Conservation (phyloP, 2,797 vertebrate species). For the Galago senegalensis region DNA sequence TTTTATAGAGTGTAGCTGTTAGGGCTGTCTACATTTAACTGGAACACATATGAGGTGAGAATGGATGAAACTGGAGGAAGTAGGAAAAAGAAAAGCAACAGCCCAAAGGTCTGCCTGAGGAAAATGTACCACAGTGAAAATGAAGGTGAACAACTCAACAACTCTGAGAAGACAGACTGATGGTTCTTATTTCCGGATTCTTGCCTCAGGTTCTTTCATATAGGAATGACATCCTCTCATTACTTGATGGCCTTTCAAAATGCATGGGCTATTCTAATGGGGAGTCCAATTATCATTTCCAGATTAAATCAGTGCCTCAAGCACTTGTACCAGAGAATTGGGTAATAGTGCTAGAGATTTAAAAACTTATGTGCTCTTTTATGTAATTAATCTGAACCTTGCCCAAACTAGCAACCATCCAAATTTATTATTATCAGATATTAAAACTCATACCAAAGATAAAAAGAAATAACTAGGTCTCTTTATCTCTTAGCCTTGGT, state of each 20-base stretch:
- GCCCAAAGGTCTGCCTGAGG: background rate
- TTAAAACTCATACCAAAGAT: conserved; percentile 31
- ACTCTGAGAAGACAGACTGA: background rate
- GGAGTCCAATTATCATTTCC: conserved; percentile 47
- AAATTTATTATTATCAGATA: conserved; percentile 54
- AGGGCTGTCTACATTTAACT: conserved; percentile 74
- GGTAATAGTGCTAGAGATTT: conserved; percentile 23
- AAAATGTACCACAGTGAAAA: background rate
- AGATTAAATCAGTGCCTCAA: conserved; percentile 67
- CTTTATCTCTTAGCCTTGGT: background rate
- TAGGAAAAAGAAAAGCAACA: background rate
- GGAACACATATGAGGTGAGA: conserved; percentile 74
- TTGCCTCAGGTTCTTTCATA: background rate
- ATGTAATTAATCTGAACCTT: conserved; percentile 65
- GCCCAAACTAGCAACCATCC: conserved; percentile 32
- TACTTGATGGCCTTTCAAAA: conserved; percentile 43
- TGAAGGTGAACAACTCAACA: background rate
- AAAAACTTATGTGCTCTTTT: conserved; percentile 33
- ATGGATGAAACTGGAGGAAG: background rate
- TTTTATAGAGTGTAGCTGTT: conserved; percentile 72
- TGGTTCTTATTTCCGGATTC: background rate
- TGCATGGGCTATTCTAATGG: conserved; percentile 6
- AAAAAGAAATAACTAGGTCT: background rate
- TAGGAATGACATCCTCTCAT: conserved; percentile 25
- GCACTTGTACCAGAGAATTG: conserved; percentile 50